A percentile compares a stretch with the other conserved stretches of the same genome.
phyloP scores from a whole-genome alignment of 2,797 vertebrate genomes.

The Danio jaintianensis region DNA sequence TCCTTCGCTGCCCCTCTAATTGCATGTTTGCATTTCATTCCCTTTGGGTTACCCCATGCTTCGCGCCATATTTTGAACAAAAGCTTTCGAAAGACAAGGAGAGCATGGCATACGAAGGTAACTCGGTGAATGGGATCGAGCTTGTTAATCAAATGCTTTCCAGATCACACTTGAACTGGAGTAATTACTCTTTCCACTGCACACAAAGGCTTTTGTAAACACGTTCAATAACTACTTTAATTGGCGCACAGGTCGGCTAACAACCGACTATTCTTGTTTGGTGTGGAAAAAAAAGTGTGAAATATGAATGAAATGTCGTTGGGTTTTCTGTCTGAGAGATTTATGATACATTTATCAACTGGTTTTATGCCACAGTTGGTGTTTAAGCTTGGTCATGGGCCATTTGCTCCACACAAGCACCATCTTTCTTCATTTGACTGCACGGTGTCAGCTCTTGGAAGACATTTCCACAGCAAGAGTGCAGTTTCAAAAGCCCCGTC shows the following conservation, averaged over 20 bases:
- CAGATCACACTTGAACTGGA: conserved; percentile 68
- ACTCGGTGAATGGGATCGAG: conserved; percentile 60
- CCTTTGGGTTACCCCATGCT: conserved; percentile 57
- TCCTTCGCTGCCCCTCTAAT: conserved; percentile 62
- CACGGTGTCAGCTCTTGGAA: conserved; percentile 67
- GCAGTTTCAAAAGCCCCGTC: conserved; percentile 64
- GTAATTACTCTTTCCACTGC: conserved; percentile 74
- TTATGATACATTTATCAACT: conserved; percentile 74
- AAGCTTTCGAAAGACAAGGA: conserved; percentile 57
- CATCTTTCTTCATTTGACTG: conserved; percentile 70
- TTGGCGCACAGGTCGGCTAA: conserved; percentile 72
- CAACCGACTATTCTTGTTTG: conserved; percentile 70
- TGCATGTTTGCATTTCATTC: conserved; percentile 71
- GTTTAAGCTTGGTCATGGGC: conserved; percentile 69
- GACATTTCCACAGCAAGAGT: conserved; percentile 61
- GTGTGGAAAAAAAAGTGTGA: conserved; percentile 67
- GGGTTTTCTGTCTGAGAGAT: conserved; percentile 67
- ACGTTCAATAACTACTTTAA: conserved; percentile 76
- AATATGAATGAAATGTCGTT: conserved; percentile 69
- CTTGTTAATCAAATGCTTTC: conserved; percentile 72
- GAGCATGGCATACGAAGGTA: conserved; percentile 50
- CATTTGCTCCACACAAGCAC: conserved; percentile 75
- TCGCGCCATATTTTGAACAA: conserved; percentile 54
- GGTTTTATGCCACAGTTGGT: conserved; percentile 67
- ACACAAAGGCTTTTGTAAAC: conserved; percentile 76